These are phyloP conservation scores for Protonibea diacanthus DNA, from an alignment of 2,797 vertebrate genomes.

Conservation along the genomic window DNA sequence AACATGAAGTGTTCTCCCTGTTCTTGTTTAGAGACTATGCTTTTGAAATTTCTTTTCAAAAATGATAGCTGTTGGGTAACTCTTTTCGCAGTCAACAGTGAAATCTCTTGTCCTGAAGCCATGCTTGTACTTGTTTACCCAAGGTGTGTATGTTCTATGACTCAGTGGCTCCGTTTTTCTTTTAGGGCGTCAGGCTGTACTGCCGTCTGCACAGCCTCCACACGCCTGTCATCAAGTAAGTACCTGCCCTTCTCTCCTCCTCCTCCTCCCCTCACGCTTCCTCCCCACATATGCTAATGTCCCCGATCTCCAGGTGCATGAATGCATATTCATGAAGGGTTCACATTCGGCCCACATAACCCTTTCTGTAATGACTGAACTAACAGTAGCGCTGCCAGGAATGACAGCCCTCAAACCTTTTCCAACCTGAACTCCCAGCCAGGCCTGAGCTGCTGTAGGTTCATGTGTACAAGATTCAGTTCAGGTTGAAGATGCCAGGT, in stretches of 20 bases:
- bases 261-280: neutral
- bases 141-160: conserved; percentile 74
- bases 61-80: conserved; percentile 31
- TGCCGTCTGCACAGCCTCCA: conserved; percentile 97
- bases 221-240: conserved; percentile 96
- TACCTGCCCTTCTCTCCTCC: conserved; percentile 68
- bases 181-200: conserved; percentile 96
- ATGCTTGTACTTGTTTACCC: conserved; percentile 65
- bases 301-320: conserved; percentile 60
- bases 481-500: conserved; percentile 22
- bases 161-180: conserved; percentile 62
- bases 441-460: conserved; percentile 34
- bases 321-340: conserved; percentile 72
- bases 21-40: conserved; percentile 9
- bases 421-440: conserved; percentile 16
- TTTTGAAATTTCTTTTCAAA: conserved; percentile 39
- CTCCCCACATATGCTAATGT: conserved; percentile 38
- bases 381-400: conserved; percentile 48
- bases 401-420: conserved; percentile 32
- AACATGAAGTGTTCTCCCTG: conserved; percentile 4
- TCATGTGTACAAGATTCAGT: conserved; percentile 25
- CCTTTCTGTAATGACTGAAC: conserved; percentile 46
- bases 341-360: conserved; percentile 50
- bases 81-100: conserved; percentile 41
- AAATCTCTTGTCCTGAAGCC: conserved; percentile 48